Evolutionary conservation across 2,888 invertebrate species (phyloP), one percentile per base, ranked within the genome.

Genomic region (Caenorhabditis sp.): DNA sequence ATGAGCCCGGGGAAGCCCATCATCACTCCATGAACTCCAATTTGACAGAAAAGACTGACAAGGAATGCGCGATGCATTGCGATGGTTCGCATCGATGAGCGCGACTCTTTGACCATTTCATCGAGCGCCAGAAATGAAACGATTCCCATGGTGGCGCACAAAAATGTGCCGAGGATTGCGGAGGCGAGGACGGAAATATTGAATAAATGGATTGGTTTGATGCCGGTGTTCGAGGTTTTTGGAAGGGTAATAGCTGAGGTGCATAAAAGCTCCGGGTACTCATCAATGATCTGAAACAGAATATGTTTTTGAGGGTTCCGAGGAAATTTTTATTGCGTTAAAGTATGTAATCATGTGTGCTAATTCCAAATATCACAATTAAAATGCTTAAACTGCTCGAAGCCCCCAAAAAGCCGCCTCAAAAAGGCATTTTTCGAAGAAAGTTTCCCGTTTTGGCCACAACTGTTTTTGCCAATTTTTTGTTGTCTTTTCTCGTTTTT

Each of bases 201-300:
- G 72, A 82, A 82, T 0, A 82, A 31, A 38, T 76, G 76, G 12
- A 82, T 76, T 0, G 81, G 81, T 56, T 82, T 82, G 8, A 82
- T 38, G 0, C 69, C 75, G 16, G 44, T 47, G 16, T 26, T 64
- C 19, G 64, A 47, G 6, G 16, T 47, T 51, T 10, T 44, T n/a
- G 14, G 58, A 1, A 26, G 56, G n/a, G 19, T 58, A 44, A 82
- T 28, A 0, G 81, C 70, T 10, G 81, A 82, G 0, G 28, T 47
- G 24, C 81, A 82, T 8, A 72, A 14, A n/a, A 82, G 41, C 66
- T 82, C 81, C 0, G 81, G 81, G 35, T 51, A 76, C 8, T 49
- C 38, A 26, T 61, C 41, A 8, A 54, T 12, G 1, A 69, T 41
- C 80, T 80, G 79, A 44, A 79, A 56, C 6, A 10, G 19, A 49